Evolutionary conservation across 2,797 vertebrate genomes (phyloP).

Genomic region (Hemibagrus guttatus): DNA sequence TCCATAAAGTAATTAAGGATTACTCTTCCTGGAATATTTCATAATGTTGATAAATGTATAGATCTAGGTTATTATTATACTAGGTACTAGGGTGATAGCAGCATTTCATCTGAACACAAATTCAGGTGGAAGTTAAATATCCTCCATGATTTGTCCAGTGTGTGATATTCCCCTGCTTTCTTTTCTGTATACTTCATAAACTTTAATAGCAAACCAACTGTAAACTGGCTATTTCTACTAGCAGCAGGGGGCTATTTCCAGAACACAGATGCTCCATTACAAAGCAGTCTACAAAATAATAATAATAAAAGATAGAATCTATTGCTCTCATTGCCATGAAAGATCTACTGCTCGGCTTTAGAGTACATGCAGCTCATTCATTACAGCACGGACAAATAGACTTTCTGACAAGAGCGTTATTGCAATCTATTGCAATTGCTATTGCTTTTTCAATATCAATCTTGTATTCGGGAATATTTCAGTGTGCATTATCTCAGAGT

Average conservation of each 20-base stretch:
- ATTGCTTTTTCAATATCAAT: slow-evolving; percentile 37
- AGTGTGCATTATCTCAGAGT: background rate
- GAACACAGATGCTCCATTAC: slow-evolving; percentile 23
- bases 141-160: slow-evolving; percentile 34
- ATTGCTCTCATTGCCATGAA: background rate
- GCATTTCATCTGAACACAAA: slow-evolving; percentile 16
- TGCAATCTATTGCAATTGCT: slow-evolving; percentile 4
- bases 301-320: slow-evolving; percentile 26
- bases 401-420: slow-evolving; percentile 34
- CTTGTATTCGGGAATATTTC: slow-evolving; percentile 17
- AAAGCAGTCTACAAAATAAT: slow-evolving; percentile 26
- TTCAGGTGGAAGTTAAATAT: slow-evolving; percentile 26
- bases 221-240: slow-evolving; percentile 22
- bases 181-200: slow-evolving; percentile 21
- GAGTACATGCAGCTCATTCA: slow-evolving; percentile 19
- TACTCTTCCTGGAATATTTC: slow-evolving; percentile 28
- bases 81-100: slow-evolving; percentile 4
- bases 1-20: slow-evolving; percentile 6
- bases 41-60: slow-evolving; percentile 35
- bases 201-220: slow-evolving; percentile 27
- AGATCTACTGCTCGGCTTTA: slow-evolving; percentile 10
- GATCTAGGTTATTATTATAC: slow-evolving; percentile 28
- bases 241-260: background rate
- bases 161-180: background rate
- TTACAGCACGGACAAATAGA: slow-evolving; percentile 24